Evolutionary conservation across 2,113 vertebrate genomes (phyloP).

Genomic region (Microtus oregoni): DNA sequence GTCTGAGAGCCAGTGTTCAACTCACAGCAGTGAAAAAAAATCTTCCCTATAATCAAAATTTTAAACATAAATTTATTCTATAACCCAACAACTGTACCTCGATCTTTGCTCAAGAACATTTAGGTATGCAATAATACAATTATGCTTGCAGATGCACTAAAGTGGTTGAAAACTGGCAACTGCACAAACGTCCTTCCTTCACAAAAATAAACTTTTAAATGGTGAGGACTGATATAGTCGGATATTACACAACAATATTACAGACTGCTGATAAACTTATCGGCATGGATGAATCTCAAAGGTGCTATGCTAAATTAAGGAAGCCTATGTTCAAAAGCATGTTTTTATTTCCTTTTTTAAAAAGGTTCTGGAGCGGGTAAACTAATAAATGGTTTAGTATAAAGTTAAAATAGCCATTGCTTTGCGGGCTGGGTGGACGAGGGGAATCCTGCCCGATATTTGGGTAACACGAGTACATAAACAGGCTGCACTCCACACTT

Average conservation of each 20-base stretch:
- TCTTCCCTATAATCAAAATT: constrained; percentile 5
- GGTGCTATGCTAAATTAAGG: neutral
- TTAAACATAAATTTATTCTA: constrained; percentile 25
- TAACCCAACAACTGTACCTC: neutral
- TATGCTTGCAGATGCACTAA: neutral
- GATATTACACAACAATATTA: constrained; percentile 11
- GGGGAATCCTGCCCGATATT: neutral
- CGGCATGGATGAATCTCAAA: neutral
- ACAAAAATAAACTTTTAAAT: constrained; percentile 31
- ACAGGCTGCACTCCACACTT: neutral
- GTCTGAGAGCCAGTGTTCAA: neutral
- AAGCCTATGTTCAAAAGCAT: neutral
- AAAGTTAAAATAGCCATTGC: neutral
- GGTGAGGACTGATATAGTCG: neutral
- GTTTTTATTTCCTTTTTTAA: constrained; percentile 14
- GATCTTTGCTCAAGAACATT: constrained; percentile 1
- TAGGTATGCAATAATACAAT: neutral
- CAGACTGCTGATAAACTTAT: neutral
- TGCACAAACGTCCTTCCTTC: neutral
- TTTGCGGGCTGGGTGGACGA: neutral
- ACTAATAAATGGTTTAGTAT: neutral
- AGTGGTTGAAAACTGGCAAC: neutral
- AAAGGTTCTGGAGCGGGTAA: neutral
- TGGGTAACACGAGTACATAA: neutral
- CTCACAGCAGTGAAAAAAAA: neutral